Evolutionary conservation across 2,797 vertebrate species (phyloP), one percentile per base, ranked within the genome.

Genomic region (Lepidocolaptes lacrymiger): DNA sequence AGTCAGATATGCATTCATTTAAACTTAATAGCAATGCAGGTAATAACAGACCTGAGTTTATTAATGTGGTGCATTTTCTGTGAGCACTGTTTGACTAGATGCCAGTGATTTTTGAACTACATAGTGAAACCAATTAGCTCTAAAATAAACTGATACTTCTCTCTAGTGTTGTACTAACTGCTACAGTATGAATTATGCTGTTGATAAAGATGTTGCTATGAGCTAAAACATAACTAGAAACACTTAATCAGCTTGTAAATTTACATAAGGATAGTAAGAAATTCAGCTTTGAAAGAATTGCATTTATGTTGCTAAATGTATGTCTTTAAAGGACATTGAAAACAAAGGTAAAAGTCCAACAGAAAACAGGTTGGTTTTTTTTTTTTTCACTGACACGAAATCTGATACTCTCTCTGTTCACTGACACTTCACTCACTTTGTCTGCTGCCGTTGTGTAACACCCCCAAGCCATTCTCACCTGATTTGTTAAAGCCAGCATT

Each of bases 61-160:
- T 85, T 78, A 81, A 52, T 0, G 0, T 37, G 17, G 71, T 75
- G 77, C 68, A 74, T 92, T 97, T 96, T 96, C 55, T 81, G 63
- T 75, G 83, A 80, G 92, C 51, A 91, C 43, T 30, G 88, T 91
- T 64, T 88, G 84, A 95, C 89, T 95, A 66, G 58, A 86, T 67
- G 88, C 59, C 95, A 96, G 23, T 93, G 96, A 94, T 93, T 97
- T 92, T 96, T 78, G 91, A 96, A 93, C 77, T 55, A 82, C 71
- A 83, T 26, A 90, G 85, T 72, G 82, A 96, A 96, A 93, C 83
- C 93, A 97, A 96, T 96, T 91, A 97, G 76, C 95, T 96, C 90
- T 69, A 94, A 97, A 97, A 97, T 95, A 95, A 96, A 97, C 79
- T 67, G 79, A 95, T 97, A 91, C 76, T 86, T 97, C 89, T 95